Conservation (phyloP, 2,888 invertebrate species). For the Eupelmus urozonus region DNA sequence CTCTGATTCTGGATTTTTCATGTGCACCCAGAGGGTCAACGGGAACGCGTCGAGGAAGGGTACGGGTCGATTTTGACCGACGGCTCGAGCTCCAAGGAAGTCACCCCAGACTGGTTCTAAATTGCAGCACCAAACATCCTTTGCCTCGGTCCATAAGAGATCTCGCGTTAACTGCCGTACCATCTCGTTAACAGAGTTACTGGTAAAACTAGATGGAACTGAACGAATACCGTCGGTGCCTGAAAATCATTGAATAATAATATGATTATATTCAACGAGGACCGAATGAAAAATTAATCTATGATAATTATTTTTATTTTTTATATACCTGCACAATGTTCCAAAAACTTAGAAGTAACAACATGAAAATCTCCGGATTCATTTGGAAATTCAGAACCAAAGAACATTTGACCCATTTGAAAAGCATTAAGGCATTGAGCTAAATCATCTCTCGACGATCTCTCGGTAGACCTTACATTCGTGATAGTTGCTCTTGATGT, state of each 20-base stretch:
- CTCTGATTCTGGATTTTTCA: constrained; percentile 70
- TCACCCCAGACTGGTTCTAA: constrained; percentile 96
- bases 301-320: background rate
- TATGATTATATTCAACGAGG: background rate
- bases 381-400: constrained; percentile 88
- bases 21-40: constrained; percentile 89
- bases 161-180: constrained; percentile 77
- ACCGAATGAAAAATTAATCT: background rate
- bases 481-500: constrained; percentile 87
- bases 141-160: constrained; percentile 89
- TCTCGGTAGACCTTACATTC: constrained; percentile 83
- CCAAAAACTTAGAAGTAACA: constrained; percentile 89
- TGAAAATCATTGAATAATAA: constrained; percentile 63
- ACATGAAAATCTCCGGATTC: constrained; percentile 85
- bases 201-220: constrained; percentile 70
- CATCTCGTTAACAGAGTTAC: constrained; percentile 80
- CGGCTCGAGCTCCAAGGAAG: constrained; percentile 90
- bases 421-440: constrained; percentile 88
- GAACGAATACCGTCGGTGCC: constrained; percentile 72
- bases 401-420: constrained; percentile 86
- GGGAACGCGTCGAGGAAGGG: constrained; percentile 93
- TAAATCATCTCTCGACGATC: constrained; percentile 87
- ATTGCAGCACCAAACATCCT: constrained; percentile 92
- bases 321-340: constrained; percentile 81
- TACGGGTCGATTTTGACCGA: constrained; percentile 85